Base-by-base conservation (phyloP, 2,113 vertebrate genomes). In the Prinia subflava region DNA sequence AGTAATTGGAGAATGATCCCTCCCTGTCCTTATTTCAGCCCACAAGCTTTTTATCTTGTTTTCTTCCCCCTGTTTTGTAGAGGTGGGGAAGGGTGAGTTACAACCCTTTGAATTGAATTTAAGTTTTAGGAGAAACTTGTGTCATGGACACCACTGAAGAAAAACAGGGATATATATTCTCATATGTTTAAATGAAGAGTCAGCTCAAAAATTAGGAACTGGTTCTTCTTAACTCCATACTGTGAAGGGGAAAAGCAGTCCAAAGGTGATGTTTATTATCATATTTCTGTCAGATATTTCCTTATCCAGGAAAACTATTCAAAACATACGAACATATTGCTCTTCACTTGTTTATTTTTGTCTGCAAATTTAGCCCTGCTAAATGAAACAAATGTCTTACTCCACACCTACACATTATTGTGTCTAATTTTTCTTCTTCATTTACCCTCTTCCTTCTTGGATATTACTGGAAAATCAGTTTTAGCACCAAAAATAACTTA, bases 11-110 rank as follows among this genome's bases (percentile, higher is more conserved):
- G 31, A 76, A 16, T 31, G 5, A 67, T 28, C 4, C 85, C 7
- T 52, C 4, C 17, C 14, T 64, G 23, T 64, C 3, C 10, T 59
- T 73, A 64, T 35, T 91, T 73, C 33, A 73, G 15, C 18, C 21
- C 10, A 55, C 0, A 0, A 63, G 2, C 19, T 63, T 80, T 80
- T 22, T 5, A 11, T 37, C 5, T 73, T 41, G 33, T 60, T 71
- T 83, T 60, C 9, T n/a, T 10, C 16, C 1, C 4, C 2, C 2
- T 37, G 2, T 46, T 41, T 28, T 69, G 10, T 19, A 17, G 5
- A n/a, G 9, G 4, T 37, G 16, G 5, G 2, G 7, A 5, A 59
- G 8, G 2, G 5, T 44, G 20, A 37, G 8, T 56, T 47, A 30
- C 2, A 74, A 33, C 1, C 3, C 7, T 65, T 87, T 74, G 44